Conservation (phyloP, 1,140 invertebrate genomes). For the Bombus confusus region DNA sequence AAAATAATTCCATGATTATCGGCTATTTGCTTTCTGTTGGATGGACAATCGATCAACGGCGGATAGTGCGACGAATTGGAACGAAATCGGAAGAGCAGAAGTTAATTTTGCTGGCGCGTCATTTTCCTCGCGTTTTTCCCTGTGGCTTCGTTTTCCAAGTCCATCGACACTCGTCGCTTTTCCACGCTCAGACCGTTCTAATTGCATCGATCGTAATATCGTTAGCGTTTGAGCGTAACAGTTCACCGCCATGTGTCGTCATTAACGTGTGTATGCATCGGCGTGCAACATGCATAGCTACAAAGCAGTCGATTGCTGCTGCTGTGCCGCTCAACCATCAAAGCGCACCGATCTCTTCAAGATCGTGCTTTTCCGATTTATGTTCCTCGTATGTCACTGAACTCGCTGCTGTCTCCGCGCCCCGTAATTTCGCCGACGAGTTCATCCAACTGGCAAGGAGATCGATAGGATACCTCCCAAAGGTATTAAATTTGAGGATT, state of each 20-base stretch:
- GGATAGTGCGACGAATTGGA: not conserved
- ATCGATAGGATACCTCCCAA: not conserved
- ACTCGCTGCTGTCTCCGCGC: not conserved
- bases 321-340: not conserved
- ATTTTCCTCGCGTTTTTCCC: not conserved
- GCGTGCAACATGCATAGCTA: not conserved
- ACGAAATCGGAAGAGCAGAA: not conserved
- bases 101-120: not conserved
- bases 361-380: not conserved
- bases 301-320: not conserved
- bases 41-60: not conserved
- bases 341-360: not conserved
- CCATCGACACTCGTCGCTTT: not conserved
- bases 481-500: not conserved
- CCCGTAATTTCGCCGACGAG: not conserved
- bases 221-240: slow-evolving; percentile 9
- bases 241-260: not conserved
- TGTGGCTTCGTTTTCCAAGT: not conserved
- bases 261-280: not conserved
- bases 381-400: not conserved
- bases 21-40: not conserved
- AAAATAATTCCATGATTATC: not conserved
- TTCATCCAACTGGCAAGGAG: not conserved
- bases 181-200: not conserved
- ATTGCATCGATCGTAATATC: slow-evolving; percentile 25